Percentiles rank a stretch among this genome's conserved stretches.
Evolutionary conservation across 2,797 vertebrate species (phyloP).

Genomic region (Avahi laniger): DNA sequence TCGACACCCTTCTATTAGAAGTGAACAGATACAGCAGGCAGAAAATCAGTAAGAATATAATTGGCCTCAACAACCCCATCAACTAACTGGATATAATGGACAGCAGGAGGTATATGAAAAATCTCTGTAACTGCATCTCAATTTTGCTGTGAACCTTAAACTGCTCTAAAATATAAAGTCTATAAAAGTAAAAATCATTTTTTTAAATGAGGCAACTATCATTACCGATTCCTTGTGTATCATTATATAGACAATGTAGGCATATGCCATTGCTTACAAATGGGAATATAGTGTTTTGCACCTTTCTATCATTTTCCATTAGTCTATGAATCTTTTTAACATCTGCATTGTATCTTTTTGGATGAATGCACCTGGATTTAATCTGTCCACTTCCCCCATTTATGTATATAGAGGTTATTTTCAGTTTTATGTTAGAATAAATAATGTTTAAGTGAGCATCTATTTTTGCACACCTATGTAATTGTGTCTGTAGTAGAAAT

Average conservation of each 20-base stretch:
- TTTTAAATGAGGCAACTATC: not conserved
- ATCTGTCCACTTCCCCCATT: not conserved
- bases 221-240: not conserved
- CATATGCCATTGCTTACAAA: not conserved
- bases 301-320: not conserved
- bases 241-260: not conserved
- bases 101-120: not conserved
- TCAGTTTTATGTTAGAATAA: slow-evolving; percentile 5
- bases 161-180: not conserved
- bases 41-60: not conserved
- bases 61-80: not conserved
- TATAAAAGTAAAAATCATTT: not conserved
- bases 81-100: not conserved
- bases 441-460: not conserved
- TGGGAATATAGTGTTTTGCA: not conserved
- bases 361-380: not conserved
- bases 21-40: not conserved
- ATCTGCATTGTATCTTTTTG: not conserved
- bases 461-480: not conserved
- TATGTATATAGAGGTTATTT: not conserved
- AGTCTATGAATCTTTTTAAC: not conserved
- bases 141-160: not conserved
- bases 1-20: not conserved
- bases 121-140: not conserved
- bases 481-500: slow-evolving; percentile 1